Base-by-base conservation (phyloP, 2,888 invertebrate species). In the Abscondita cerata region DNA sequence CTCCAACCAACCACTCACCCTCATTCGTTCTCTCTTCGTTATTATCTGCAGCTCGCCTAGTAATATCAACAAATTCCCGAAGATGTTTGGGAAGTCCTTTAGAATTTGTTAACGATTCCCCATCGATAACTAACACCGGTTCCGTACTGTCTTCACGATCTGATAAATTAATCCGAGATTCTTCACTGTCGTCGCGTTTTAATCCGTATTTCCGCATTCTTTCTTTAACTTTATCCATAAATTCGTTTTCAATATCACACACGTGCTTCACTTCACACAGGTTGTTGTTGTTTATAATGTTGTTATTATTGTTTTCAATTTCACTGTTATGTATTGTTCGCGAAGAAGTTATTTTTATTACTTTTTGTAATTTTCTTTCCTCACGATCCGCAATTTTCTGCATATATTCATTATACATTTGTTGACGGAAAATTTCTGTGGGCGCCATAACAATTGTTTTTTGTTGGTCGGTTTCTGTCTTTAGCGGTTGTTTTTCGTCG, bases 381-480 rank as follows among this genome's bases (percentile, higher is more conserved):
- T 91, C 88, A 9, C 92, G 84, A 76, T 91, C 90, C 3, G 89
- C 87, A 72, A 93, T 89, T 80, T 93, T 90, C 73, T 84, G 83
- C 75, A 92, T 86, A 81, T 93, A 93, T 78, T 93, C 93, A 70
- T 90, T 86, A 80, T 91, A 93, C 93, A 94, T 93, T 79, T 89
- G 87, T 68, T 90, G 89, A 5, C 93, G 86, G 70, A 91, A 87
- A 40, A 86, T 82, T 77, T 93, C 90, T 48, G 88, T 88, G 6
- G 87, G 85, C 8, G 83, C 84, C 38, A 87, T 74, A 1, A 74
- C 74, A 74, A 76, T 71, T 1, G 76, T 73, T 25, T 34, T 58
- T 33, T 52, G 60, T 81, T 59, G 78, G 69, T 41, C 68, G 2
- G 38, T 16, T 36, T 54, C 59, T n/a, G 40, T 51, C 44, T 51